Percentiles rank a stretch among this genome's conserved stretches.
These are phyloP conservation scores for Morelia viridis DNA, from an alignment of 2,797 vertebrate species.

Conservation along the genomic window DNA sequence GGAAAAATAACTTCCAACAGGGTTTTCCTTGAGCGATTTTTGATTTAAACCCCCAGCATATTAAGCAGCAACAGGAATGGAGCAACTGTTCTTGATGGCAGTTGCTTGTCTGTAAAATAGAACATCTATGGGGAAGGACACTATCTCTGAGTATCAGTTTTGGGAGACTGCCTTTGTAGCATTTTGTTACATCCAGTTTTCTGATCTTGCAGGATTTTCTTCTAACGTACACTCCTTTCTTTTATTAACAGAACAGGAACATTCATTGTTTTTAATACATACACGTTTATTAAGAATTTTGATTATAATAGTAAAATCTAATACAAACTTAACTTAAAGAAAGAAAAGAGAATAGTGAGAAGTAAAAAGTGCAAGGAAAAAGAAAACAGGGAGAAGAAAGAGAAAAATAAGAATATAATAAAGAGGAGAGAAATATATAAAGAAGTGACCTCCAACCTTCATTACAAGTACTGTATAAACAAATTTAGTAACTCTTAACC, in stretches of 20 bases:
- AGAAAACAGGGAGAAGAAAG: not conserved
- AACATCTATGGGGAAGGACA: not conserved
- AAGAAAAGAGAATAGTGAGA: not conserved
- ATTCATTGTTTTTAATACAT: not conserved
- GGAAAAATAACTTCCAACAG: not conserved
- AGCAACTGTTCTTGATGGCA: not conserved
- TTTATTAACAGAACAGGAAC: not conserved
- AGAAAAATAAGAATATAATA: not conserved
- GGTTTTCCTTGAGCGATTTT: not conserved
- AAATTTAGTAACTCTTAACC: not conserved
- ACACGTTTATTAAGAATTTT: not conserved
- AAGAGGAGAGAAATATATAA: not conserved
- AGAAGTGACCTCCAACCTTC: not conserved
- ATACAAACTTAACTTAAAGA: not conserved
- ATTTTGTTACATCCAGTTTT: not conserved
- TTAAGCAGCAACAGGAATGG: not conserved
- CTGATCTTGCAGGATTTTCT: not conserved
- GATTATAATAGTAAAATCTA: not conserved
- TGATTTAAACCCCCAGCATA: not conserved
- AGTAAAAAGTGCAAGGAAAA: not conserved
- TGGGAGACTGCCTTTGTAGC: not conserved
- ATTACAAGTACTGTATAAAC: not conserved
- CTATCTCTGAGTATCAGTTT: not conserved
- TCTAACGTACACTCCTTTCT: not conserved
- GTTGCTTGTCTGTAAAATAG: not conserved